phyloP scores from a whole-genome alignment of 2,797 vertebrate species.

The Pithecia hirsuta region DNA sequence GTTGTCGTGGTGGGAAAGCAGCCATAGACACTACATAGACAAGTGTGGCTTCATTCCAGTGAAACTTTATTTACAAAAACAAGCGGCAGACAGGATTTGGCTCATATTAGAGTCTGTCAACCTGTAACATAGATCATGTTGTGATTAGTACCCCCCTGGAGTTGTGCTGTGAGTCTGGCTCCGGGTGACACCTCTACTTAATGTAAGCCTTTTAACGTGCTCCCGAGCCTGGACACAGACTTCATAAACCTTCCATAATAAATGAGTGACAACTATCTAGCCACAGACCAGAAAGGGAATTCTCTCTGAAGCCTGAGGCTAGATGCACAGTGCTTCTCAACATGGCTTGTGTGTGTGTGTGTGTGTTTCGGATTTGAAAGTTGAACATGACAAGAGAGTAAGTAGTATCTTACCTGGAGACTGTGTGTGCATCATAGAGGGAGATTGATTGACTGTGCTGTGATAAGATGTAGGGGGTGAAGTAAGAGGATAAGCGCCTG shows the following conservation, averaged over 20 bases:
- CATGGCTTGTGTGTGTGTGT: neutral
- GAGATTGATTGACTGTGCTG: conserved; percentile 94
- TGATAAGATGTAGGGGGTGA: conserved; percentile 97
- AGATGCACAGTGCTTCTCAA: neutral
- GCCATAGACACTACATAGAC: neutral
- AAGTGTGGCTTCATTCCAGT: neutral
- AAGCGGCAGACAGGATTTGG: neutral
- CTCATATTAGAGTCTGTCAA: neutral
- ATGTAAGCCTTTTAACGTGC: conserved; percentile 20
- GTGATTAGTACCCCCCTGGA: conserved; percentile 3
- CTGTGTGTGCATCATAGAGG: conserved; percentile 98
- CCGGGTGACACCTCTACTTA: neutral
- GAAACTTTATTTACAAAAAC: neutral
- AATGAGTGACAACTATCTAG: neutral
- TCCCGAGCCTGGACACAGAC: neutral
- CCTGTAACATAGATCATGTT: neutral
- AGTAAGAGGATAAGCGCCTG: conserved; percentile 94
- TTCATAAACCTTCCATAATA: neutral
- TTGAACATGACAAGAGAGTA: neutral
- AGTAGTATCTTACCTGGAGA: conserved; percentile 90
- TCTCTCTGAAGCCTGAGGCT: neutral
- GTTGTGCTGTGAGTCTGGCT: neutral
- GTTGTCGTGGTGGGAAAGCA: neutral
- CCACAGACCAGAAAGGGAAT: conserved; percentile 6
- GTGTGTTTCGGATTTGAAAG: neutral